Conservation (phyloP, 2,113 vertebrate species). For the Pteruthius melanotis region DNA sequence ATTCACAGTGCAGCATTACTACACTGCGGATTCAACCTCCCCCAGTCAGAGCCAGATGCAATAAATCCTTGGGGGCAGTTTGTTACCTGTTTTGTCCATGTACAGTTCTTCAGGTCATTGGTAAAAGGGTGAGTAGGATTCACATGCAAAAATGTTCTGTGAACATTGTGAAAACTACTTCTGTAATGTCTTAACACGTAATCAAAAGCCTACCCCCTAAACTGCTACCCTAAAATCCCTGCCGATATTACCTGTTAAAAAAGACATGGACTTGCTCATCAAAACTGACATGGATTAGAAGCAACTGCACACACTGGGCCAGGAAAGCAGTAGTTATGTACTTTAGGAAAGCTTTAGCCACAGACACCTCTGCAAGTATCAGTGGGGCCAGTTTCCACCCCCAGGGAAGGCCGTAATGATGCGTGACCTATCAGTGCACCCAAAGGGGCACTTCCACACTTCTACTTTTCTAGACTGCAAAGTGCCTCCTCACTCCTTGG, state of each 20-base stretch:
- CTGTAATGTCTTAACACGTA: background rate
- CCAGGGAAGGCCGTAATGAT: fast-evolving
- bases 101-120: background rate
- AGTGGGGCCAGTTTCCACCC: fast-evolving
- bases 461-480: background rate
- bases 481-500: no score
- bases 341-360: background rate
- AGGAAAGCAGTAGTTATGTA: background rate
- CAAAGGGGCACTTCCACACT: background rate
- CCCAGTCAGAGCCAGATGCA: background rate
- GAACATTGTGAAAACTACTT: background rate
- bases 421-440: fast-evolving
- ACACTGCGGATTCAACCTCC: background rate
- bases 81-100: background rate
- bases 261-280: background rate
- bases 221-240: background rate
- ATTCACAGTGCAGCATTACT: fast-evolving
- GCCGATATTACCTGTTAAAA: background rate
- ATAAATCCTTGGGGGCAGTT: fast-evolving
- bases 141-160: background rate
- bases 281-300: background rate
- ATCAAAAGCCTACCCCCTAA: background rate
- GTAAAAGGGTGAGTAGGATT: background rate
- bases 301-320: background rate
- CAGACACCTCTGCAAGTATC: background rate